Conservation (phyloP, 2,888 invertebrate genomes). For the Cheilosia pagana region DNA sequence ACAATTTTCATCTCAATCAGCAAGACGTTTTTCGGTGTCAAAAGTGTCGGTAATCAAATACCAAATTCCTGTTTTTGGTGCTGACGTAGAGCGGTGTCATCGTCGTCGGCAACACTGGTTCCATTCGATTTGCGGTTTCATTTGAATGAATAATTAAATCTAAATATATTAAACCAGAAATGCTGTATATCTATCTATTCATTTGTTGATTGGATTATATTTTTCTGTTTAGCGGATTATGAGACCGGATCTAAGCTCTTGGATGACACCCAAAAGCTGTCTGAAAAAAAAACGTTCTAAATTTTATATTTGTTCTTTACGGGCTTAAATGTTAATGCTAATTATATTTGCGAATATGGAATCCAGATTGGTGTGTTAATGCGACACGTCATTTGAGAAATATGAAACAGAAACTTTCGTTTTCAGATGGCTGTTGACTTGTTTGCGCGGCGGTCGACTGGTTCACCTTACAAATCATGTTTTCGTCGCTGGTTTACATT, state of each 20-base stretch:
- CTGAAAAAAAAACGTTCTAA: constrained; percentile 38
- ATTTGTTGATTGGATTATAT: background rate
- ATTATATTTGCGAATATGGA: constrained; percentile 4
- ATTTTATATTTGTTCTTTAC: background rate
- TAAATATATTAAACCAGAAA: constrained; percentile 55
- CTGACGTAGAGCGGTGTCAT: constrained; percentile 8
- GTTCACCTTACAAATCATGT: constrained; percentile 8
- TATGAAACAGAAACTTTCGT: constrained; percentile 25
- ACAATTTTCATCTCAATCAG: background rate
- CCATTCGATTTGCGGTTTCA: constrained; percentile 31
- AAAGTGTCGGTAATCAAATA: constrained; percentile 8
- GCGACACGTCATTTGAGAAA: constrained; percentile 7
- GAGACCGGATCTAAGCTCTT: constrained; percentile 62
- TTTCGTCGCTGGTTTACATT: too few relatives aligned
- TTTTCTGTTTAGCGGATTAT: constrained; percentile 24
- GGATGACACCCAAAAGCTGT: constrained; percentile 5
- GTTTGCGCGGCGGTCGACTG: background rate
- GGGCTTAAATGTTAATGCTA: constrained; percentile 18
- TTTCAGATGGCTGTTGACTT: constrained; percentile 9
- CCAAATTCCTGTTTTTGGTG: constrained; percentile 38
- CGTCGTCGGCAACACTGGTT: background rate
- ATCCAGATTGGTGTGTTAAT: constrained; percentile 2
- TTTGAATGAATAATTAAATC: constrained; percentile 66
- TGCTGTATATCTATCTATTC: background rate
- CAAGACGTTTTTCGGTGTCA: background rate